These are phyloP conservation scores for Podargus strigoides DNA, from an alignment of 2,797 vertebrate genomes.

Conservation along the genomic window DNA sequence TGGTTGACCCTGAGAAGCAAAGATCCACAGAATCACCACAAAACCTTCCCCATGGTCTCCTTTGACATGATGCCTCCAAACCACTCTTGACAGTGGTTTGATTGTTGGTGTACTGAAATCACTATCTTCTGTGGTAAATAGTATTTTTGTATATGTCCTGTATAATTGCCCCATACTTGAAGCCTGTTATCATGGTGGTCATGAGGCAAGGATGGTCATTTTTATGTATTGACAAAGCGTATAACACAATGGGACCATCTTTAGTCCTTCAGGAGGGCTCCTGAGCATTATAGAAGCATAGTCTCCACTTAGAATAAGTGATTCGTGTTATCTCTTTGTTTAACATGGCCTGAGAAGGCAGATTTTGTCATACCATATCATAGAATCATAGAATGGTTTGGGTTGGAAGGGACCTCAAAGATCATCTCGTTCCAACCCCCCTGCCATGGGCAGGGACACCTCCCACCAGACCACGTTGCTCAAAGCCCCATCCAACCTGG, in stretches of 20 bases:
- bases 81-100: neutral
- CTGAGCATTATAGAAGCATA: neutral
- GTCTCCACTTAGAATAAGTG: neutral
- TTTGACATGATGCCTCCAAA: neutral
- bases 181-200: neutral
- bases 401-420: too few species aligned
- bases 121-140: neutral
- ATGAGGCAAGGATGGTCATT: neutral
- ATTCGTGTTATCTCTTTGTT: accelerated
- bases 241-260: neutral
- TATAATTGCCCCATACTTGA: neutral
- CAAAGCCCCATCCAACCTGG: too few species aligned
- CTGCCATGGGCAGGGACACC: too few species aligned
- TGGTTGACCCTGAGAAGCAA: neutral
- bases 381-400: too few species aligned
- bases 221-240: neutral
- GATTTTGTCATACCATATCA: too few species aligned
- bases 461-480: too few species aligned
- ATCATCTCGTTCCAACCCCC: too few species aligned
- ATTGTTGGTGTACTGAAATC: neutral
- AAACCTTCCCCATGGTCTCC: neutral
- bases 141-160: neutral
- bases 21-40: neutral
- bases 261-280: neutral
- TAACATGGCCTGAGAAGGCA: neutral